Conservation (phyloP, 2,888 invertebrate species). For the Caenorhabditis virilis region DNA sequence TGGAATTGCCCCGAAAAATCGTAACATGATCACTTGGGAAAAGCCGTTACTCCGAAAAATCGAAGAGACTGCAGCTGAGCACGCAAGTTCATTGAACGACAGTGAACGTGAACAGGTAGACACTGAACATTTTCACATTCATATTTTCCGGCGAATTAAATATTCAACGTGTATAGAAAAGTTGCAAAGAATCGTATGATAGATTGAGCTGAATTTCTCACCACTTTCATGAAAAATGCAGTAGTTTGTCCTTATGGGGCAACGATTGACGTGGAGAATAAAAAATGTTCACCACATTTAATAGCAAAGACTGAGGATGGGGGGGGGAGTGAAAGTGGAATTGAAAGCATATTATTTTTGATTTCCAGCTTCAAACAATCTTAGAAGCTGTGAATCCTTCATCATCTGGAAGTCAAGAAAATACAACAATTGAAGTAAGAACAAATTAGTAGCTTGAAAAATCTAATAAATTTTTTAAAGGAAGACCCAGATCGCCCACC, state of each 20-base stretch:
- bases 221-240: slow-evolving; percentile 21
- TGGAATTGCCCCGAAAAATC: slow-evolving; percentile 65
- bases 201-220: slow-evolving; percentile 20
- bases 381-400: slow-evolving; percentile 64
- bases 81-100: slow-evolving; percentile 65
- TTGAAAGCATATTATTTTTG: too few relatives aligned
- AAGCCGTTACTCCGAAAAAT: slow-evolving; percentile 66
- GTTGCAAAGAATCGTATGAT: slow-evolving; percentile 1
- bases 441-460: neutral
- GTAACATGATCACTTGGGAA: slow-evolving; percentile 68
- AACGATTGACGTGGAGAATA: slow-evolving; percentile 31
- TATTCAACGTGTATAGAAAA: neutral
- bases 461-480: slow-evolving; percentile 9
- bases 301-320: neutral
- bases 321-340: neutral
- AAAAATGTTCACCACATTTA: too few relatives aligned
- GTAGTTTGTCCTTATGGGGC: slow-evolving; percentile 3
- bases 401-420: slow-evolving; percentile 60
- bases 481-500: slow-evolving; percentile 59
- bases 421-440: slow-evolving; percentile 48
- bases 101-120: slow-evolving; percentile 66
- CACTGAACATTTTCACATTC: too few relatives aligned
- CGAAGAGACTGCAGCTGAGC: slow-evolving; percentile 68
- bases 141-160: neutral
- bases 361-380: slow-evolving; percentile 63